These are phyloP conservation scores for Leptura quadrifasciata DNA, from an alignment of 2,888 invertebrate genomes.

Conservation along the genomic window DNA sequence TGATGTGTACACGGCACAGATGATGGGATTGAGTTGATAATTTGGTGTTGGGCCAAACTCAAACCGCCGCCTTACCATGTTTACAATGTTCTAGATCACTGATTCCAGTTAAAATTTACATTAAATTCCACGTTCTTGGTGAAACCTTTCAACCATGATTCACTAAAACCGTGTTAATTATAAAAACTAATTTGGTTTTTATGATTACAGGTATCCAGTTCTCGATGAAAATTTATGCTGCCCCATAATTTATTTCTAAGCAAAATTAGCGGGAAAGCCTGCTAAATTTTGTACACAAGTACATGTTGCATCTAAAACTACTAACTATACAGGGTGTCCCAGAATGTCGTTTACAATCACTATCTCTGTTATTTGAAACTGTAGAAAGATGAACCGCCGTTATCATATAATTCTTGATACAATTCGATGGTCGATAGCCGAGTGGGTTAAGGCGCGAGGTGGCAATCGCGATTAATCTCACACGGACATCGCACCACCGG, in stretches of 20 bases:
- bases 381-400: no score
- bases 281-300: background rate
- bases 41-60: constrained; percentile 68
- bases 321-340: no score
- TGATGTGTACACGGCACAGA: constrained; percentile 69
- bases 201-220: constrained; percentile 7
- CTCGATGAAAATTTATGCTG: background rate
- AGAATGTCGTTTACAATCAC: no score
- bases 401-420: no score
- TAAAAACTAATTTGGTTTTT: constrained; percentile 48
- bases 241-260: background rate
- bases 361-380: no score
- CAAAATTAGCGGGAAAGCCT: background rate
- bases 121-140: constrained; percentile 61
- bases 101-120: constrained; percentile 67
- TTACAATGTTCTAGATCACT: constrained; percentile 71
- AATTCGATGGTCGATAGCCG: no score
- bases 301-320: no score
- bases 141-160: constrained; percentile 49
- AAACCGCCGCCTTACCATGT: constrained; percentile 68
- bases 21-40: constrained; percentile 71
- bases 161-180: constrained; percentile 45
- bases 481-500: no score
- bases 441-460: no score
- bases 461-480: no score